A percentile compares a stretch with the other conserved stretches of the same genome.
Conservation (phyloP, 2,113 vertebrate genomes). For the Poeciliopsis occidentalis region DNA sequence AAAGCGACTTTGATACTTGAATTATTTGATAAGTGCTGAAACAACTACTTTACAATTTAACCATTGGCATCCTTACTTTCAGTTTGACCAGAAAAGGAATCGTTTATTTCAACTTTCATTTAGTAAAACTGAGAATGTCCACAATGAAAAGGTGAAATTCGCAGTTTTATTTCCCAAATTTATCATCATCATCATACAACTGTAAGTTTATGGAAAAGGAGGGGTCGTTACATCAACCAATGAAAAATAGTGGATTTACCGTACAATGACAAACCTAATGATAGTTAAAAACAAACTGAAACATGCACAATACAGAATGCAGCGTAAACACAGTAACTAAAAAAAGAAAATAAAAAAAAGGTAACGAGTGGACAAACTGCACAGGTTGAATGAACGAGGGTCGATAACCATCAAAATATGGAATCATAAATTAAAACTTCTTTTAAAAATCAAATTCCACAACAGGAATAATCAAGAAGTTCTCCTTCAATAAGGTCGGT, state of each 20-base stretch:
- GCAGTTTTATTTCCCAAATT: constrained; percentile 75
- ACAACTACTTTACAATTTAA: too few species aligned
- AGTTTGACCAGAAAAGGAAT: too few species aligned
- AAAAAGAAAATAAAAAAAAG: constrained; percentile 38
- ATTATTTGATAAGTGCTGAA: too few species aligned
- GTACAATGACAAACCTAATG: constrained; percentile 66
- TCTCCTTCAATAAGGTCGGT: constrained; percentile 86
- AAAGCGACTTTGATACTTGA: too few species aligned
- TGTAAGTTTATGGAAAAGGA: constrained; percentile 37
- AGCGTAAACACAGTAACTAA: constrained; percentile 62
- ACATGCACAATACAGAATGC: constrained; percentile 65
- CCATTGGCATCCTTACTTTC: too few species aligned
- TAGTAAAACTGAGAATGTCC: not conserved
- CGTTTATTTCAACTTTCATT: not conserved
- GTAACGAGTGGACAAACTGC: constrained; percentile 59
- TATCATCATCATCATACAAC: constrained; percentile 48
- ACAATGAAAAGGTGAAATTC: constrained; percentile 42
- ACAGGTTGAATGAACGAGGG: constrained; percentile 58
- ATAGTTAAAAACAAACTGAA: constrained; percentile 56
- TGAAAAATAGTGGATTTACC: constrained; percentile 60
- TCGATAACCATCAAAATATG: constrained; percentile 80
- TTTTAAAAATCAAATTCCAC: constrained; percentile 93
- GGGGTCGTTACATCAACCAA: constrained; percentile 51
- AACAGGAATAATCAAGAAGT: constrained; percentile 76
- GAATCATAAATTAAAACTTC: constrained; percentile 95